Percentiles rank a stretch among this genome's conserved stretches.
Conservation (phyloP, 2,113 vertebrate genomes). For the Beaufortia kweichowensis region DNA sequence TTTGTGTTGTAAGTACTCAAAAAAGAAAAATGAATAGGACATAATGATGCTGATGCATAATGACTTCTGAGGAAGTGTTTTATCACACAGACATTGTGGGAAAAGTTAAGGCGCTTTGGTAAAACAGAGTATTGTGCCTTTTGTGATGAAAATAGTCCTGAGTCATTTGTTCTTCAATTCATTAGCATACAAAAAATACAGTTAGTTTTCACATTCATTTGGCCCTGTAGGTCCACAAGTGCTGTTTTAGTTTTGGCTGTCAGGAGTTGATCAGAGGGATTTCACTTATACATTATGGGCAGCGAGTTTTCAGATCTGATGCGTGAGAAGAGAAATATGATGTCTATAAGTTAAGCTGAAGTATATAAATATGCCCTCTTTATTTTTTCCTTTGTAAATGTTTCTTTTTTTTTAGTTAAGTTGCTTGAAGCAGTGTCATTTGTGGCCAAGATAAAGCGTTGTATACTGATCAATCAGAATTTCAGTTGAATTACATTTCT, state of each 20-base stretch:
- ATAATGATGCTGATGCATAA: neutral
- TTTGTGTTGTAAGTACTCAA: constrained; percentile 2
- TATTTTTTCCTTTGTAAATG: neutral
- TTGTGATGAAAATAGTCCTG: neutral
- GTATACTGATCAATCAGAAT: neutral
- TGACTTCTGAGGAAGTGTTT: constrained; percentile 5
- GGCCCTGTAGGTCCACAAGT: neutral
- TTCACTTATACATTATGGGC: neutral
- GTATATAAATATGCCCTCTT: constrained; percentile 3
- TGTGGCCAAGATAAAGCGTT: neutral
- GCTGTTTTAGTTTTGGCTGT: neutral
- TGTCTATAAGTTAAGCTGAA: too few relatives aligned
- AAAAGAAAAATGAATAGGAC: constrained; percentile 24
- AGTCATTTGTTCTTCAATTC: neutral
- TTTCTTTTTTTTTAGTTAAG: constrained; percentile 18
- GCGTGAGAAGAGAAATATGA: too few relatives aligned
- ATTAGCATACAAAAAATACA: too few relatives aligned
- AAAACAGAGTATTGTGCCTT: constrained; percentile 37
- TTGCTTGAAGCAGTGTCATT: constrained; percentile 18
- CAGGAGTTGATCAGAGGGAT: neutral
- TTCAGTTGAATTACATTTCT: constrained; percentile 26
- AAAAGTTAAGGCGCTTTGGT: constrained; percentile 21
- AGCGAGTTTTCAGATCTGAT: constrained; percentile 10
- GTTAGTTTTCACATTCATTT: too few relatives aligned
- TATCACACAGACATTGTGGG: constrained; percentile 2